phyloP scores from a whole-genome alignment of 2,888 invertebrate species.

The Xestia sexstrigata region DNA sequence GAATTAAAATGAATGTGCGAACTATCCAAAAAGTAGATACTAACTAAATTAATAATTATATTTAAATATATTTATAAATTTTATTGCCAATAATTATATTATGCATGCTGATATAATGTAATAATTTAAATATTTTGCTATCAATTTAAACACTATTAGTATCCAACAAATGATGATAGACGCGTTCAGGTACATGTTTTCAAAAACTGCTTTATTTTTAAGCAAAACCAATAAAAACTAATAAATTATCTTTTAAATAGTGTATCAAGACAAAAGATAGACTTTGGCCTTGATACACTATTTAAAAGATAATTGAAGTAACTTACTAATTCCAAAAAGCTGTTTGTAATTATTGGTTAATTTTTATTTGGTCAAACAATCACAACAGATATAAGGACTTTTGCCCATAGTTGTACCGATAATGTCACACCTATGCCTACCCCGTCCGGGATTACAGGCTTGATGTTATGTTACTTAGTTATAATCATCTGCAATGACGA shows the following conservation, averaged over 20 bases:
- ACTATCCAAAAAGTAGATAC: constrained; percentile 28
- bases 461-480: background rate
- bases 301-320: too few species aligned
- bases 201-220: background rate
- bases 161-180: constrained; percentile 26
- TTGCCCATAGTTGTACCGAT: background rate
- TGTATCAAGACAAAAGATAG: background rate
- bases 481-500: background rate
- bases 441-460: background rate
- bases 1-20: constrained; percentile 7
- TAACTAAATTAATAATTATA: constrained; percentile 14
- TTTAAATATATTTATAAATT: constrained; percentile 32
- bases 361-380: background rate
- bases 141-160: constrained; percentile 15
- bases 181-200: constrained; percentile 45
- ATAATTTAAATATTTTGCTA: constrained; percentile 27
- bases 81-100: constrained; percentile 44
- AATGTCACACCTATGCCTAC: background rate
- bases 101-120: constrained; percentile 27
- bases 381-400: background rate
- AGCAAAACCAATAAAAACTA: background rate
- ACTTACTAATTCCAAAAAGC: background rate
- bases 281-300: too few species aligned
- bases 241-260: background rate
- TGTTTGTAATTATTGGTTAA: background rate